Conservation (phyloP, 2,113 vertebrate species). For the Erinaceus europaeus region DNA sequence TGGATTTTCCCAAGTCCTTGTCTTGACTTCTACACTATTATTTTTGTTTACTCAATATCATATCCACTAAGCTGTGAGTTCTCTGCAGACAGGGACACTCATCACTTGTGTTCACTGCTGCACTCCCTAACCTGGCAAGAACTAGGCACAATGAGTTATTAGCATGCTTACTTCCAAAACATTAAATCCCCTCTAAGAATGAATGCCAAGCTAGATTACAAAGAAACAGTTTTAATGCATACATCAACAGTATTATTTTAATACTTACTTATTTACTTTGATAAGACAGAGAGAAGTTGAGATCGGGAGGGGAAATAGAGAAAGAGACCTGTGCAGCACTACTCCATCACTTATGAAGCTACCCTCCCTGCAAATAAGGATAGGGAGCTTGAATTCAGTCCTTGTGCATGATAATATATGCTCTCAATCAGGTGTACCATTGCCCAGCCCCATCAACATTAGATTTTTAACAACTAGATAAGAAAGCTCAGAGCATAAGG, state of each 20-base stretch:
- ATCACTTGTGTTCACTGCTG: not conserved
- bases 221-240: too few relatives aligned
- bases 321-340: too few relatives aligned
- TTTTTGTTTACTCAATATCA: not conserved
- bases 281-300: too few relatives aligned
- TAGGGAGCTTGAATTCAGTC: too few relatives aligned
- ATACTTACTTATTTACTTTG: too few relatives aligned
- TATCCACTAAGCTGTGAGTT: not conserved
- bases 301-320: too few relatives aligned
- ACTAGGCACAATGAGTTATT: not conserved
- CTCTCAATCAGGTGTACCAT: too few relatives aligned
- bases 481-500: not conserved
- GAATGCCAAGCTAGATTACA: not conserved
- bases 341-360: too few relatives aligned
- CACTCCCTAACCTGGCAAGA: not conserved
- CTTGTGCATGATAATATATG: too few relatives aligned
- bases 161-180: not conserved
- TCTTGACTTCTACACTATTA: not conserved
- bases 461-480: not conserved
- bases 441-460: too few relatives aligned
- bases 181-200: not conserved
- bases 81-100: not conserved
- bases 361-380: too few relatives aligned
- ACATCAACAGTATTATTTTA: too few relatives aligned
- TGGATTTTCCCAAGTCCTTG: not conserved